Base-by-base conservation (phyloP, 2,113 vertebrate species). In the Chascanopsetta lugubris region DNA sequence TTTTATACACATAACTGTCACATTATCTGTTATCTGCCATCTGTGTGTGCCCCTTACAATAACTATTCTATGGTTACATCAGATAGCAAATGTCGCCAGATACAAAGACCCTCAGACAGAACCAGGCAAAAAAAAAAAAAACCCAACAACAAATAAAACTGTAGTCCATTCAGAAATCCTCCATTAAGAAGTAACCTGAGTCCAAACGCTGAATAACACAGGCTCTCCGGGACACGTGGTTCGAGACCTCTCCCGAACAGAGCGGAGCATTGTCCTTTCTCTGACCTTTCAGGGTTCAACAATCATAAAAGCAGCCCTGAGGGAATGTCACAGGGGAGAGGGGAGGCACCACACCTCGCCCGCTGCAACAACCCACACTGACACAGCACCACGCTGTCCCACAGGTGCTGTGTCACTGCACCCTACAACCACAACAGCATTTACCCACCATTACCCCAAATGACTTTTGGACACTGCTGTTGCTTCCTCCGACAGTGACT, bases 221-320 rank as follows among this genome's bases (percentile, higher is more conserved):
- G 25, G 34, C 8, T 10, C 18, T 46, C 6, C 5, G 2, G 26
- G 53, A 1, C 17, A 34, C 2, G 10, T 64, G 48, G 59, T 47
- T 36, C 22, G 50, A 63, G 51, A 51, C 10, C 20, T 53, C 38
- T 10, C 22, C 18, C 45, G 34, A 25, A 58, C 8, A 32, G 17
- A 64, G 32, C 1, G 25, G 42, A 55, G 36, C 50, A n/a, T 11
- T 64, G 47, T 69, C 47, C 77, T 65, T 43, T 51, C 55, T 68
- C 47, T 69, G 62, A 75, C 62, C 72, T 76, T 61, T 72, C 54
- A 56, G 60, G 62, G 47, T 69, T 57, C 57, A 63, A 55, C 46
- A 21, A 58, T 53, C 58, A 71, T 67, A 25, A 82, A 68, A 60
- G 38, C 25, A 69, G 21, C 63, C 60, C 59, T 6, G 12, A 24